Conservation (phyloP, 2,797 vertebrate genomes). For the Emydoidea blandingii region DNA sequence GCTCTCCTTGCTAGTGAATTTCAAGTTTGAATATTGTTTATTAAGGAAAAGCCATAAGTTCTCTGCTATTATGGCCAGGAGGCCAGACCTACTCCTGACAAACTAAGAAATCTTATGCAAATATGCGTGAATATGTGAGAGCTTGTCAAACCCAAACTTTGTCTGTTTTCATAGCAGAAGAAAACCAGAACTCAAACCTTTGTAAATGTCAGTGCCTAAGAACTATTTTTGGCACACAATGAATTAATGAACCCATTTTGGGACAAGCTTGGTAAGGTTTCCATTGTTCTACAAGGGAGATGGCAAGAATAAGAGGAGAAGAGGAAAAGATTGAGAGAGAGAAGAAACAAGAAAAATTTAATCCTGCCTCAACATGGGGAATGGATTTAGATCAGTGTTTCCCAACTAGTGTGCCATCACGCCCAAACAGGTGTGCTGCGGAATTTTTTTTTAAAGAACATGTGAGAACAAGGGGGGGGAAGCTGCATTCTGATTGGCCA, state of each 20-base stretch:
- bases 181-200: slow-evolving; percentile 6
- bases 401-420: no score
- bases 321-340: not conserved
- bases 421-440: no score
- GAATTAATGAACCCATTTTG: not conserved
- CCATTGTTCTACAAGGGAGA: not conserved
- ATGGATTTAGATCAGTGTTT: not conserved
- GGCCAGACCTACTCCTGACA: not conserved
- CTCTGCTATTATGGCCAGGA: not conserved
- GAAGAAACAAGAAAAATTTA: not conserved
- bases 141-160: not conserved
- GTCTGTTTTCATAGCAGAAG: not conserved
- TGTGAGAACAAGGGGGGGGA: no score
- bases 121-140: not conserved
- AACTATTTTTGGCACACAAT: not conserved
- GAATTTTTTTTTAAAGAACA: no score
- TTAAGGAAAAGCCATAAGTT: not conserved
- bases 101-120: not conserved
- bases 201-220: not conserved
- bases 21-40: not conserved
- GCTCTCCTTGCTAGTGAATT: not conserved
- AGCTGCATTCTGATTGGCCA: not conserved
- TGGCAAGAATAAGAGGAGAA: not conserved
- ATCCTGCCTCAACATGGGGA: not conserved
- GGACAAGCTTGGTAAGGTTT: not conserved